Base-by-base conservation (phyloP, 2,888 invertebrate genomes). In the Habrosyne pyritoides region DNA sequence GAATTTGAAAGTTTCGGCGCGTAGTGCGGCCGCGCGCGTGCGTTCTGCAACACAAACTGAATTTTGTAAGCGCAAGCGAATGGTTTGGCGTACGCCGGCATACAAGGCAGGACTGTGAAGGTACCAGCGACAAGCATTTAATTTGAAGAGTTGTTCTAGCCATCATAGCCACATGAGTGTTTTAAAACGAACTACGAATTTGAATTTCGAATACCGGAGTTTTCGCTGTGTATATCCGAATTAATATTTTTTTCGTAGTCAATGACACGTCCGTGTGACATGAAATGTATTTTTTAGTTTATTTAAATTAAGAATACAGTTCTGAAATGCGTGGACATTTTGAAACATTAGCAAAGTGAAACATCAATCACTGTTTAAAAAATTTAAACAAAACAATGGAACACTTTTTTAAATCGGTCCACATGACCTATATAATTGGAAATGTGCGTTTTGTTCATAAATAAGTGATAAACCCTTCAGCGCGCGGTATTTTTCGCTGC, bases 1-100 rank as follows among this genome's bases (percentile, higher is more conserved):
- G 78, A 87, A 85, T 85, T 86, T 81, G 80, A 86, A 89, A 87
- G 77, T 83, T 89, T 88, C 72, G 86, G 83, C 86, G 88, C 87
- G 85, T 75, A 77, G 76, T 65, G 77, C 85, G 88, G 84, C 87
- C 89, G 89, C 83, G 89, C 91, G 89, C 89, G 82, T 84, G 86
- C 89, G 86, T 82, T 83, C 83, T 83, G 78, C 86, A 80, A 79
- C 84, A 83, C 87, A 73, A 87, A 91, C 91, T 91, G 89, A 92
- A 86, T 89, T 89, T 89, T 86, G 90, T 88, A 81, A 84, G 87
- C 87, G 88, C 84, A 80, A 72, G 79, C 84, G 82, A 81, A 81
- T 81, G 85, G 81, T 80, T 84, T 79, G 83, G 84, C 81, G 72
- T 67, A 72, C 74, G 58, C 59, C 59, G 69, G 76, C 73, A 69